These are phyloP conservation scores for Onychorhynchus coronatus DNA, from an alignment of 2,113 vertebrate genomes.

Conservation along the genomic window DNA sequence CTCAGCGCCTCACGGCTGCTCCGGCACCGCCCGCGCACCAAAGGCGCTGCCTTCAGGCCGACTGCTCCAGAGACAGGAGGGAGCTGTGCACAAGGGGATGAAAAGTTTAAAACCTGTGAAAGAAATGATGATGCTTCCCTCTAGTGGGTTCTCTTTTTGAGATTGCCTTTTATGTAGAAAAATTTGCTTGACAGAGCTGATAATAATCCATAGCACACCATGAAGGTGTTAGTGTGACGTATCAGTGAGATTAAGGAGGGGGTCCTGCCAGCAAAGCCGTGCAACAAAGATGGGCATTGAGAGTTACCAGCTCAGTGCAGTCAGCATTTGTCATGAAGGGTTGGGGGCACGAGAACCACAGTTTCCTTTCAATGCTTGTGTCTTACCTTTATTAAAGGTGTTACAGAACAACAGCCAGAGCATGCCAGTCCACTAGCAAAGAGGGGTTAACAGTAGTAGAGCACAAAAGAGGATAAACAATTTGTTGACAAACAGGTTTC, in stretches of 20 bases:
- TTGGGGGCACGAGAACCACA: not conserved
- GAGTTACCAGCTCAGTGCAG: rapidly evolving
- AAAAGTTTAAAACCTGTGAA: rapidly evolving
- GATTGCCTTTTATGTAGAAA: rapidly evolving
- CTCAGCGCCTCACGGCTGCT: too few relatives aligned
- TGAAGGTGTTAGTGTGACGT: rapidly evolving
- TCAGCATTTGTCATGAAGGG: not conserved
- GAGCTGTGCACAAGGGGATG: rapidly evolving
- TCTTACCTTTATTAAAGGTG: conserved; percentile 63
- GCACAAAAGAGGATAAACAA: not conserved
- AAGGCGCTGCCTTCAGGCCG: too few relatives aligned
- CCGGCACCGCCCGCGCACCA: too few relatives aligned
- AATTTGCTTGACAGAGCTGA: rapidly evolving
- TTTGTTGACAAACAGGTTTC: not conserved
- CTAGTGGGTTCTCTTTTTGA: rapidly evolving
- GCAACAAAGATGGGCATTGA: rapidly evolving
- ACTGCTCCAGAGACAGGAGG: not conserved
- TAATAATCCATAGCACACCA: rapidly evolving
- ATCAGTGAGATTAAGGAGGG: rapidly evolving
- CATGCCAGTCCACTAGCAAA: conserved; percentile 7
- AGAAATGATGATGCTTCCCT: rapidly evolving
- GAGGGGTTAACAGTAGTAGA: not conserved
- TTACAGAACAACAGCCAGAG: conserved; percentile 23
- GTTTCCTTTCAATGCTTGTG: conserved; percentile 13
- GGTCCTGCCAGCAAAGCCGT: rapidly evolving